Percentiles rank a stretch among this genome's conserved stretches.
phyloP scores from a whole-genome alignment of 2,888 invertebrate genomes.

The Icerya purchasi region DNA sequence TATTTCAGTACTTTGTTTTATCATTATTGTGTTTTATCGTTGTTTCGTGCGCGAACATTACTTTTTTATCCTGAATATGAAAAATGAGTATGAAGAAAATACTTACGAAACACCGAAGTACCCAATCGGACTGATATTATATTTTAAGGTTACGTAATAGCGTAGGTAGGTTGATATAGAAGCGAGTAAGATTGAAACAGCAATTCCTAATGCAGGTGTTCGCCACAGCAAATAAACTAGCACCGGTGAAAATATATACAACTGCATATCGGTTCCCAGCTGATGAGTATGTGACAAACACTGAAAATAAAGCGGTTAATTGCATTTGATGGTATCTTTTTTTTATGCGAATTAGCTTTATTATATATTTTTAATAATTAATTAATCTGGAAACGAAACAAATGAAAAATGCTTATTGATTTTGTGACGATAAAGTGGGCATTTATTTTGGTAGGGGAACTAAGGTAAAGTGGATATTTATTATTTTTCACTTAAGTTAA shows the following conservation, averaged over 20 bases:
- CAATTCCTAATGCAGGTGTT: constrained; percentile 26
- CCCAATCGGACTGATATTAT: constrained; percentile 33
- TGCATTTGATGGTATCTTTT: no score
- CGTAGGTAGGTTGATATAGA: constrained; percentile 29
- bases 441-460: no score
- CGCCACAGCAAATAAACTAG: constrained; percentile 31
- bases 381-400: no score
- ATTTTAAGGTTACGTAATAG: constrained; percentile 29
- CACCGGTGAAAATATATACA: constrained; percentile 31
- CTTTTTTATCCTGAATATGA: neutral
- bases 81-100: constrained; percentile 10
- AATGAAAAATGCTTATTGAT: no score
- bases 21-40: no score
- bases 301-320: constrained; percentile 24
- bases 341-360: no score
- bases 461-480: no score
- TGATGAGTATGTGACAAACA: constrained; percentile 37
- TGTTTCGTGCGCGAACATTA: no score
- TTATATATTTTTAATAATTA: no score
- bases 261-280: constrained; percentile 35
- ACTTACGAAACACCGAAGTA: constrained; percentile 35
- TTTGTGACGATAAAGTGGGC: no score
- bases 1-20: no score
- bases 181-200: constrained; percentile 25
- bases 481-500: no score